phyloP scores from a whole-genome alignment of 1,140 invertebrate genomes.

The Aphaenogaster rudis region DNA sequence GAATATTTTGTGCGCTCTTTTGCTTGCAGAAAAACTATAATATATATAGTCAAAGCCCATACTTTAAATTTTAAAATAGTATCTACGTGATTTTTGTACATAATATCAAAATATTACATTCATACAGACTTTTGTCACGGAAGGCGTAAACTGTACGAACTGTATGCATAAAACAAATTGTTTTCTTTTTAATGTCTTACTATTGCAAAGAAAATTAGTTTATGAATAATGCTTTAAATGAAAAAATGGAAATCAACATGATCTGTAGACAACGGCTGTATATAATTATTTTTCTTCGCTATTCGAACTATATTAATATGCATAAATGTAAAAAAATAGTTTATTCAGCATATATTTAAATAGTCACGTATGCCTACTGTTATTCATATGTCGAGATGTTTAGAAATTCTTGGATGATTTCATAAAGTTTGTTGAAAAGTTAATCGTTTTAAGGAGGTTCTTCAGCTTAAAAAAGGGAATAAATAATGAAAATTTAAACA shows the following conservation, averaged over 20 bases:
- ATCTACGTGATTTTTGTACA: neutral
- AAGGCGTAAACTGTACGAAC: neutral
- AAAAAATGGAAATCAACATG: neutral
- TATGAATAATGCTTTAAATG: neutral
- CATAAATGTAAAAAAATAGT: neutral
- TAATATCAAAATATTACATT: neutral
- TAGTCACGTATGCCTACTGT: neutral
- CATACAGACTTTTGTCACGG: neutral
- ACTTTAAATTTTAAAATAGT: conserved; percentile 2
- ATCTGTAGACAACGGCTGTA: neutral
- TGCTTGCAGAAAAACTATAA: neutral
- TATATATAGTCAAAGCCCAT: neutral
- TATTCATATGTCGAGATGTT: neutral
- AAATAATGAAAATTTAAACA: no score
- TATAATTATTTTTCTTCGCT: neutral
- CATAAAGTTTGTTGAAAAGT: neutral
- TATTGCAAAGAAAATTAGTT: neutral
- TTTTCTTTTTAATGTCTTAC: neutral
- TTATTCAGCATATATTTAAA: neutral
- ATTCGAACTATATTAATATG: neutral
- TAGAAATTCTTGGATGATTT: neutral
- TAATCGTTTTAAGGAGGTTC: neutral
- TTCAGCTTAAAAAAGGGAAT: no score
- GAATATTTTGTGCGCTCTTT: neutral
- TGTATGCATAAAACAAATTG: neutral